A percentile compares a stretch with the other conserved stretches of the same genome.
Evolutionary conservation across 2,888 invertebrate species (phyloP).

Genomic region (Philonicus albiceps): DNA sequence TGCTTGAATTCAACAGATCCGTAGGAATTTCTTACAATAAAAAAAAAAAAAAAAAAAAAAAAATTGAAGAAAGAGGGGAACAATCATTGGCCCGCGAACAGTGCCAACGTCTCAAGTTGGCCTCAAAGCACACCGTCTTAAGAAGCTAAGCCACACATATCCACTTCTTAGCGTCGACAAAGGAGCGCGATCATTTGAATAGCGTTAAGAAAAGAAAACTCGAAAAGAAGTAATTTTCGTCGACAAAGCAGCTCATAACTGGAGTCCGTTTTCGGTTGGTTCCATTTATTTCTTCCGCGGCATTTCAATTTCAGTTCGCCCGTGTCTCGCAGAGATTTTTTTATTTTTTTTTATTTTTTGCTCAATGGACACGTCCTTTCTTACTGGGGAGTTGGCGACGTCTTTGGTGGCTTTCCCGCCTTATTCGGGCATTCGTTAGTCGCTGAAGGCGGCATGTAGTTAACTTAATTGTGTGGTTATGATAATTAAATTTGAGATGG

Average conservation of each 20-base stretch:
- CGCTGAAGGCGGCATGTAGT: conserved; percentile 30
- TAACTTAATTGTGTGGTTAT: conserved; percentile 36
- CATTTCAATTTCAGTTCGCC: not conserved
- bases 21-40: not conserved
- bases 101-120: not conserved
- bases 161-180: not conserved
- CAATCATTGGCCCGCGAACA: conserved; percentile 1
- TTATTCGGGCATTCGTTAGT: conserved; percentile 16
- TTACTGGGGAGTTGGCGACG: not conserved
- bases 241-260: conserved; percentile 27
- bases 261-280: not conserved
- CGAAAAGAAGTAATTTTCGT: conserved; percentile 3
- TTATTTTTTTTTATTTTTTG: not conserved
- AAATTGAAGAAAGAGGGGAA: not conserved
- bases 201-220: not conserved
- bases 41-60: not conserved
- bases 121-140: not conserved
- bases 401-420: conserved; percentile 13
- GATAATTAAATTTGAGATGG: conserved; percentile 33
- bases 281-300: not conserved
- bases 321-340: not conserved
- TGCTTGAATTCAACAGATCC: conserved; percentile 1
- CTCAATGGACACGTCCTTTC: not conserved
- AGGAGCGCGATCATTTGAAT: conserved; percentile 27
- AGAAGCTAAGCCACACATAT: not conserved